These are phyloP conservation scores for Anthoscopus minutus DNA, from an alignment of 2,113 vertebrate genomes.

Conservation along the genomic window DNA sequence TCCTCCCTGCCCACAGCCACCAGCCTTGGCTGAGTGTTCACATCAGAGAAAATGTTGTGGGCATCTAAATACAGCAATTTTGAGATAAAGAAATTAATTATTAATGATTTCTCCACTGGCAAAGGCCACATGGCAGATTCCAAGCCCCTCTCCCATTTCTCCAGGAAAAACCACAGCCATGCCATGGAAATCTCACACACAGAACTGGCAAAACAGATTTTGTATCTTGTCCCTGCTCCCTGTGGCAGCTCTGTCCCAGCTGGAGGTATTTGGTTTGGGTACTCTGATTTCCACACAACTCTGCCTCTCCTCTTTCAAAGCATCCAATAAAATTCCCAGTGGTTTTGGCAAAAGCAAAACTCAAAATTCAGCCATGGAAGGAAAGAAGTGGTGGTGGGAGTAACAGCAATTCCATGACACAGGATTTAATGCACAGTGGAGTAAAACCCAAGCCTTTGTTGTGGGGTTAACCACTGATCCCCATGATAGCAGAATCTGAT, in stretches of 20 bases:
- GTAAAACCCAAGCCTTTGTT: neutral
- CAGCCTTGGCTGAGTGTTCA: neutral
- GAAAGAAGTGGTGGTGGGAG: neutral
- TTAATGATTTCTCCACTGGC: neutral
- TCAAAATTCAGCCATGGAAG: neutral
- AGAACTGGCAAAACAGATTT: neutral
- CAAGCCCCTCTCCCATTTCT: neutral
- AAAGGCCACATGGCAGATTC: neutral
- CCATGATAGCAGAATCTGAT: rapidly evolving
- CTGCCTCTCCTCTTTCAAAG: neutral
- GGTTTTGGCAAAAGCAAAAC: neutral
- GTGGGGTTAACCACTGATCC: neutral
- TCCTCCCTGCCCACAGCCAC: neutral
- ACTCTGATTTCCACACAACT: neutral
- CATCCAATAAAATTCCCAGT: neutral
- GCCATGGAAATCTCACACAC: rapidly evolving
- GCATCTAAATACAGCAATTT: neutral
- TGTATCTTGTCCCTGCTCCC: neutral
- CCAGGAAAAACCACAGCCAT: neutral
- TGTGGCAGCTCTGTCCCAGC: neutral
- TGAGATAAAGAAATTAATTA: neutral
- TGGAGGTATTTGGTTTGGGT: neutral
- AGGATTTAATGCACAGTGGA: neutral
- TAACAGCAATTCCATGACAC: neutral
- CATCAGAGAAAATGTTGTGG: neutral